Evolutionary conservation across 2,888 invertebrate genomes (phyloP).

Genomic region (Phaonia tiefii): DNA sequence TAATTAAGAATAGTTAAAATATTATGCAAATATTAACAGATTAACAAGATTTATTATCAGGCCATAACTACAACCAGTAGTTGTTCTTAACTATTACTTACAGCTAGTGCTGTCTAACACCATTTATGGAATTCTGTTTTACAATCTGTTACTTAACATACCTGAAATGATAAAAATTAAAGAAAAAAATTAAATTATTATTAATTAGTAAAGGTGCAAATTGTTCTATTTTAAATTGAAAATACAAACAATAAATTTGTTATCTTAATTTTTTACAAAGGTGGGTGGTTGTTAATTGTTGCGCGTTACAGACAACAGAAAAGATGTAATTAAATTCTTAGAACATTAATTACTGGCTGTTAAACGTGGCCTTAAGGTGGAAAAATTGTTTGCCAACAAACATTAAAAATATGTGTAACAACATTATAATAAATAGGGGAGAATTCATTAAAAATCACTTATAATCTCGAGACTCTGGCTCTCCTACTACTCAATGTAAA

Average conservation of each 20-base stretch:
- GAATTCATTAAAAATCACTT: slow-evolving; percentile 27
- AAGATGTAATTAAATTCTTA: slow-evolving; percentile 11
- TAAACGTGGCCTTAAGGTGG: slow-evolving; percentile 40
- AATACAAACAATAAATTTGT: neutral
- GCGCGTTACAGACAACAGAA: neutral
- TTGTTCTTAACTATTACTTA: slow-evolving; percentile 6
- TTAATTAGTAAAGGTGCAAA: no score
- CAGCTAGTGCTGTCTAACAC: neutral
- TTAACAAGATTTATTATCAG: slow-evolving; percentile 19
- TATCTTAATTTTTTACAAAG: neutral
- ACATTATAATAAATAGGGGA: slow-evolving; percentile 13
- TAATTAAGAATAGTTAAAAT: slow-evolving; percentile 28
- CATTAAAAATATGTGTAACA: neutral
- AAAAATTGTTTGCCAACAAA: slow-evolving; percentile 20
- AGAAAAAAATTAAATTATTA: slow-evolving; percentile 21
- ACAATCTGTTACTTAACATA: slow-evolving; percentile 41
- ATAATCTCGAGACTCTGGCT: neutral
- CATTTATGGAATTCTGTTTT: slow-evolving; percentile 15
- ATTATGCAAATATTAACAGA: slow-evolving; percentile 22
- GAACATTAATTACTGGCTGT: slow-evolving; percentile 28
- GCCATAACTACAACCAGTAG: neutral
- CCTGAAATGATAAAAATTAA: slow-evolving; percentile 47
- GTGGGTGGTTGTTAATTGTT: slow-evolving; percentile 21
- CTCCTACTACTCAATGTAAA: slow-evolving; percentile 35
- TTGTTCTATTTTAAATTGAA: no score